Evolutionary conservation across 92 coral and sea anemone genomes (phyloP).

Genomic region (Epizoanthus stellaris): DNA sequence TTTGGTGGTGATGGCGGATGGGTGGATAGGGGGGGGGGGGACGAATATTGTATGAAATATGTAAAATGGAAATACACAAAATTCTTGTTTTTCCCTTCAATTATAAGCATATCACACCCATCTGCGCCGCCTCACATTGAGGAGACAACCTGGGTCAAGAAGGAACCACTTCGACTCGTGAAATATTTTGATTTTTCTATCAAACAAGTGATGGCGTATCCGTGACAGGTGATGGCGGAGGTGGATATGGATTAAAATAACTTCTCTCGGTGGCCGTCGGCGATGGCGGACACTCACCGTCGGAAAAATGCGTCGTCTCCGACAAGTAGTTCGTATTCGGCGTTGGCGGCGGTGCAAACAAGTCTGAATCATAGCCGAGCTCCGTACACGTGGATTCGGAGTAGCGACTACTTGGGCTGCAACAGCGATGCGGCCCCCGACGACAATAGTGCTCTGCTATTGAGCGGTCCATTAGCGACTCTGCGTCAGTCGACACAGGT

Average conservation of each 20-base stretch:
- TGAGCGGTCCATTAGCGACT: slow-evolving; percentile 74
- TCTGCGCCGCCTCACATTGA: too few relatives aligned
- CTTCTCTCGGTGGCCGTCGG: slow-evolving; percentile 92
- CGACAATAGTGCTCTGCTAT: slow-evolving; percentile 69
- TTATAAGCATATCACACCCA: too few relatives aligned
- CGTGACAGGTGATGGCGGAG: slow-evolving; percentile 99
- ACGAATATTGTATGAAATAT: too few relatives aligned
- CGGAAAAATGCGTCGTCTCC: slow-evolving; percentile 93
- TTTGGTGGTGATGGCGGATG: too few relatives aligned
- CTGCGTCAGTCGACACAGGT: slow-evolving; percentile 90
- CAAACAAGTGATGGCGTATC: slow-evolving; percentile 95
- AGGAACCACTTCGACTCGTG: slow-evolving; percentile 36
- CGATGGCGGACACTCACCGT: slow-evolving; percentile 93
- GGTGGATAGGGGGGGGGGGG: too few relatives aligned
- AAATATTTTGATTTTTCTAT: slow-evolving; percentile 28
- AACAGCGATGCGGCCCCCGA: slow-evolving; percentile 75
- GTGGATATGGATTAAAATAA: slow-evolving; percentile 91
- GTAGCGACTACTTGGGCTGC: slow-evolving; percentile 71
- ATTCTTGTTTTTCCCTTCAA: too few relatives aligned
- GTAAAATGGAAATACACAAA: too few relatives aligned
- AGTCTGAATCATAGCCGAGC: slow-evolving; percentile 82
- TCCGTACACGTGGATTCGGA: slow-evolving; percentile 76
- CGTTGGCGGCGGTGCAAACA: slow-evolving; percentile 97
- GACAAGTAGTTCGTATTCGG: slow-evolving; percentile 96
- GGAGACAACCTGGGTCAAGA: neutral